A percentile compares a stretch with the other conserved stretches of the same genome.
Conservation (phyloP, 2,113 vertebrate species). For the Alexandromys fortis region DNA sequence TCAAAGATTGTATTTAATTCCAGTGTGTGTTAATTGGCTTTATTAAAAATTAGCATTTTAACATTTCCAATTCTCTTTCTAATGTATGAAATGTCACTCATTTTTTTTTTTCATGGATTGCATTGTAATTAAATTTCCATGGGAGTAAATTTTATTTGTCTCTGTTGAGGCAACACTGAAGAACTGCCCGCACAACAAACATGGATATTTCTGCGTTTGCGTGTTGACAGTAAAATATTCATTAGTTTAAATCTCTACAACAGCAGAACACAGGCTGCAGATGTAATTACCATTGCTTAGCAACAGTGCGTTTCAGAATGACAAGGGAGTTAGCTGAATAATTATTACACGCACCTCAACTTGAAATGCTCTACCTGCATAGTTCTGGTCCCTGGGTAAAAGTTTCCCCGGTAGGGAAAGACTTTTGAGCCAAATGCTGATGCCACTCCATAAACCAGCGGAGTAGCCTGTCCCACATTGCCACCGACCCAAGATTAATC, state of each 20-base stretch:
- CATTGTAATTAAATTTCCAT: conserved; percentile 76
- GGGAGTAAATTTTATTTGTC: conserved; percentile 64
- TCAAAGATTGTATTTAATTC: conserved; percentile 60
- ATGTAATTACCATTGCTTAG: conserved; percentile 77
- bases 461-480: conserved; percentile 60
- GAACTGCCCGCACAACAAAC: conserved; percentile 65
- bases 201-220: conserved; percentile 55
- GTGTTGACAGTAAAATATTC: conserved; percentile 76
- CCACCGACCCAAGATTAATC: conserved; percentile 77
- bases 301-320: conserved; percentile 68
- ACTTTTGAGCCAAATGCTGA: conserved; percentile 67
- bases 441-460: conserved; percentile 63
- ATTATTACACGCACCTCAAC: conserved; percentile 68
- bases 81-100: conserved; percentile 70
- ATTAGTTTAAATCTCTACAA: conserved; percentile 71
- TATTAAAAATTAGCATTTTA: conserved; percentile 76
- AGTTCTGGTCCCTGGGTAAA: conserved; percentile 67
- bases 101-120: conserved; percentile 49
- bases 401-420: conserved; percentile 60
- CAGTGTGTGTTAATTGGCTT: conserved; percentile 71
- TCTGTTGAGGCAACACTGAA: conserved; percentile 64
- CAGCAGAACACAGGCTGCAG: conserved; percentile 45
- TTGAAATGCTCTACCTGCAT: conserved; percentile 37
- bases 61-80: conserved; percentile 72
- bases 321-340: conserved; percentile 81